Conservation (phyloP, 2,888 invertebrate species). For the Catonia carolina region DNA sequence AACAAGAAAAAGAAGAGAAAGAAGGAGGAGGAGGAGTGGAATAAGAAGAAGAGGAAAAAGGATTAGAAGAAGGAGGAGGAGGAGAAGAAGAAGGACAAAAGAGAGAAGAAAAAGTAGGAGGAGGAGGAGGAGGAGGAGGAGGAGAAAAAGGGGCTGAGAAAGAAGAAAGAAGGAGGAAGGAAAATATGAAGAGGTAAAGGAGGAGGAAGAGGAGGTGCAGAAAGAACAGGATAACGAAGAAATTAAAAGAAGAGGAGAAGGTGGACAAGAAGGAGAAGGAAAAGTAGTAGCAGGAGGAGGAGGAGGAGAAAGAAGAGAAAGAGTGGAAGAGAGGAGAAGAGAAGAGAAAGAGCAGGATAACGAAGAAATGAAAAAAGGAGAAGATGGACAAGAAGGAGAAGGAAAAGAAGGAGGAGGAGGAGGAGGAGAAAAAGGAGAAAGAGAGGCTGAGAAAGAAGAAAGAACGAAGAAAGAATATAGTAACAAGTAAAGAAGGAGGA, state of each 20-base stretch:
- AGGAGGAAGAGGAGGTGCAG: background rate
- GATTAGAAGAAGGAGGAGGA: no score
- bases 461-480: background rate
- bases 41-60: no score
- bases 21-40: constrained; percentile 11
- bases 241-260: constrained; percentile 8
- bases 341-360: background rate
- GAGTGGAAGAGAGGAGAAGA: background rate
- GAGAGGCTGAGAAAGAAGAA: no score
- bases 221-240: background rate
- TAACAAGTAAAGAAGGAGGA: background rate
- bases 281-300: background rate
- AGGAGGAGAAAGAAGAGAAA: background rate
- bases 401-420: background rate
- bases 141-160: constrained; percentile 14
- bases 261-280: background rate
- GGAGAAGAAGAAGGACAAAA: constrained; percentile 29
- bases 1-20: constrained; percentile 23
- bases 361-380: background rate
- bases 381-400: background rate
- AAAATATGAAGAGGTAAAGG: constrained; percentile 29
- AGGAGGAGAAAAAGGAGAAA: background rate
- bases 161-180: constrained; percentile 28
- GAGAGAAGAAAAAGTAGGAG: constrained; percentile 22
- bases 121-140: constrained; percentile 3